phyloP scores from a whole-genome alignment of 2,888 invertebrate genomes.

The Ophion ventricosus region DNA sequence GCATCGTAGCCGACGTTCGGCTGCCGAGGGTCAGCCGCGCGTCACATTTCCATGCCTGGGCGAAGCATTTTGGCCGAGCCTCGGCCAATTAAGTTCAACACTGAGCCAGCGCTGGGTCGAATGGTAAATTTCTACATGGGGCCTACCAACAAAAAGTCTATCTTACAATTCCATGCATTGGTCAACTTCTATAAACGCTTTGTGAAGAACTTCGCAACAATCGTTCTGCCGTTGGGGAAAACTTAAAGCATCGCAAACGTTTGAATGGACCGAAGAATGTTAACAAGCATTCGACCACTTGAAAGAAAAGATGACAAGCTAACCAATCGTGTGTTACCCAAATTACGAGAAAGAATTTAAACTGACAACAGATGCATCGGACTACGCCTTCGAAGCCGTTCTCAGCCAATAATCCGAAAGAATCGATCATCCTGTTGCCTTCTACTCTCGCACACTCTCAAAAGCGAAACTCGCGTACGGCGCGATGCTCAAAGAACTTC shows the following conservation, averaged over 20 bases:
- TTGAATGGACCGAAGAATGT: slow-evolving; percentile 48
- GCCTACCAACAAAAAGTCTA: slow-evolving; percentile 41
- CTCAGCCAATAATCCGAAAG: slow-evolving; percentile 72
- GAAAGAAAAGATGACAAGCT: slow-evolving; percentile 48
- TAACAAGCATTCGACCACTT: slow-evolving; percentile 56
- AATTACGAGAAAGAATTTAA: slow-evolving; percentile 44
- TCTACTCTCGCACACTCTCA: slow-evolving; percentile 74
- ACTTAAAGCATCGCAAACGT: slow-evolving; percentile 56
- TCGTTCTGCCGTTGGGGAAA: no score
- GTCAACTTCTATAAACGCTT: slow-evolving; percentile 60
- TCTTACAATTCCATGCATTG: slow-evolving; percentile 54
- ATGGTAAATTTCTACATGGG: no score
- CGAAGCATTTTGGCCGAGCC: no score
- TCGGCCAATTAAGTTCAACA: no score
- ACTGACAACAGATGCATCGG: slow-evolving; percentile 59
- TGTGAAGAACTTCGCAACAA: no score
- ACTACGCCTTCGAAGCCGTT: slow-evolving; percentile 69
- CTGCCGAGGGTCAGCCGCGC: no score
- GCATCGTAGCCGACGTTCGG: no score
- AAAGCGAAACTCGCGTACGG: slow-evolving; percentile 71
- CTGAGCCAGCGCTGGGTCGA: no score
- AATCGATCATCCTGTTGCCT: slow-evolving; percentile 73
- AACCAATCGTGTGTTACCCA: slow-evolving; percentile 49
- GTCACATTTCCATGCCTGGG: no score
- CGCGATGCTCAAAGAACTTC: slow-evolving; percentile 76